Evolutionary conservation across 2,888 invertebrate genomes (phyloP).

Genomic region (Girardia tigrina): DNA sequence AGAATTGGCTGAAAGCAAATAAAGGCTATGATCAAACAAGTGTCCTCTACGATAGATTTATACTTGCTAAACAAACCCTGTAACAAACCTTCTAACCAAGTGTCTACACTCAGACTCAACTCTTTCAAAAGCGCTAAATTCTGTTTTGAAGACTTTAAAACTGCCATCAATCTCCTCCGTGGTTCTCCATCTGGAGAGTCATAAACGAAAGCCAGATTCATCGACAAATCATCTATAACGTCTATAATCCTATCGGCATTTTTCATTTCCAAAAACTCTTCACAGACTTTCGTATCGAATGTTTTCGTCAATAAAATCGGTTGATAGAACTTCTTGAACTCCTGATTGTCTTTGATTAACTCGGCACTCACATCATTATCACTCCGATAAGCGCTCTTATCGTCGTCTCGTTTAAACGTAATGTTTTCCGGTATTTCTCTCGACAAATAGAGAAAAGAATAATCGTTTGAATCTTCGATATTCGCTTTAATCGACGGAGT

Average conservation of each 20-base stretch:
- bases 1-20: slow-evolving; percentile 17
- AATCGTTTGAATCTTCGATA: background rate
- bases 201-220: background rate
- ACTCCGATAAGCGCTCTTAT: background rate
- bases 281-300: background rate
- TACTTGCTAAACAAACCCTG: background rate
- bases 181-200: background rate
- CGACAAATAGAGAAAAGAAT: background rate
- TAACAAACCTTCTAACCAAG: background rate
- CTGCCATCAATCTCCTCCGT: background rate
- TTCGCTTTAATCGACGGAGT: background rate
- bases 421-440: background rate
- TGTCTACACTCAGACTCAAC: background rate
- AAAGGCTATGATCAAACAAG: background rate
- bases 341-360: background rate
- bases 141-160: background rate
- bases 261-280: slow-evolving; percentile 10
- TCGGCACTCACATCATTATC: background rate
- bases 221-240: background rate
- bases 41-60: background rate
- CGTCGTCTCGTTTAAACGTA: background rate
- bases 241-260: background rate
- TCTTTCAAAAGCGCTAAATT: background rate
- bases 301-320: background rate
- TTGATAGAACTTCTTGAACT: background rate